These are phyloP conservation scores for Neopelma chrysocephalum DNA, from an alignment of 2,797 vertebrate genomes.

Conservation along the genomic window DNA sequence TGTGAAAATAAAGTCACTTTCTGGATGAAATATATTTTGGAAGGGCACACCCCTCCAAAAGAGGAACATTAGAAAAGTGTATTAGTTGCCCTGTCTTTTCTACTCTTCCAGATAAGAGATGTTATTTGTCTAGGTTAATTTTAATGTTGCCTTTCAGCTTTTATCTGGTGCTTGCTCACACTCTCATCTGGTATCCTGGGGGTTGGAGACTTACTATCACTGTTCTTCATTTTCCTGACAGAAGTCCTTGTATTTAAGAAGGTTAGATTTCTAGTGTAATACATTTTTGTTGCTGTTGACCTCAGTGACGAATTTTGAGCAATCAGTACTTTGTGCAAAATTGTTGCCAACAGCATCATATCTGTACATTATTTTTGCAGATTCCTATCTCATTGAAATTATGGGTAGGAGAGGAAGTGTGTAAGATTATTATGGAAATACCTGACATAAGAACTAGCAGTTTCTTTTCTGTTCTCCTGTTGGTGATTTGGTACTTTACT, in stretches of 20 bases:
- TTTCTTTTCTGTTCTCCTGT: background rate
- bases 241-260: background rate
- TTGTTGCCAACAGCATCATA: background rate
- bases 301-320: background rate
- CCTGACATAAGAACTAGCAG: background rate
- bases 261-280: background rate
- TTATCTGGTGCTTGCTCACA: background rate
- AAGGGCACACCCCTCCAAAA: background rate
- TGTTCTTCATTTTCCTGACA: background rate
- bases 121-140: background rate
- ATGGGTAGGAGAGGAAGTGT: background rate
- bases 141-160: background rate
- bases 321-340: background rate
- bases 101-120: background rate
- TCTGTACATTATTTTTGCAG: background rate
- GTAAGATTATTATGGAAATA: background rate
- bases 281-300: background rate
- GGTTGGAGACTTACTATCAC: background rate
- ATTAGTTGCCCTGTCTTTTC: background rate
- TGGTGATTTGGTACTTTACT: background rate
- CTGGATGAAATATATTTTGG: background rate
- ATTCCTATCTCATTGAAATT: background rate
- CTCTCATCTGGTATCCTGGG: background rate
- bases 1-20: background rate
- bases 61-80: background rate